Evolutionary conservation across 2,888 invertebrate genomes (phyloP), one percentile per base, ranked within the genome.

Genomic region (Timema cristinae): DNA sequence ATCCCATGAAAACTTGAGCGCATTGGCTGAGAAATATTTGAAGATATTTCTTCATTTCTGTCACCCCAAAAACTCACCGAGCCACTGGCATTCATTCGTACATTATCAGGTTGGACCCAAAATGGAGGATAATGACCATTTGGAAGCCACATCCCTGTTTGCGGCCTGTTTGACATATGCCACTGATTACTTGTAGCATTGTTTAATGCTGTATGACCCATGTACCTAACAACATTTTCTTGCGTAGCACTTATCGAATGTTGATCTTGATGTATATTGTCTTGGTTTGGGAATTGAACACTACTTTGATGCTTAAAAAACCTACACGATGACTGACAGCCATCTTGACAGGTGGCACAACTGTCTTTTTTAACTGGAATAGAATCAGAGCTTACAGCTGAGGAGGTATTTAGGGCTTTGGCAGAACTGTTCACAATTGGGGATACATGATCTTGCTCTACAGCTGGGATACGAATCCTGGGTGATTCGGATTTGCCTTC

Each of bases 211-310:
- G 51, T 11, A 67, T 72, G 72, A 32, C 72, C 69, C 16, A 67
- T 66, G 51, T 72, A 72, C 52, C 67, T 63, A 32, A 72, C 69
- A 49, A 72, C 69, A 69, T 72, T 72, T 59, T 72, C 72, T 72
- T 69, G 69, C n/a, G 71, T 48, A 63, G 48, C 32, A 4, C 32
- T 32, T 32, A 32, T 2, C 32, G 32, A 32, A 32, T 32, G 32
- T 32, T 32, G 32, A 32, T 32, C 32, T 32, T 32, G 32, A 15
- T 63, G 32, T 5, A 63, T 32, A 9, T 63, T 50, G 47, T 71
- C 67, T 13, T 67, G 59, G 61, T 49, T 68, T 13, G 71, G 48
- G n/a, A 47, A 50, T 50, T 71, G 67, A 4, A 71, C 13, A 32
- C 59, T 9, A 32, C 10, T 50, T 49, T 54, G 56, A 6, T 61